Evolutionary conservation across 2,113 vertebrate species (phyloP).

Genomic region (Ifrita kowaldi): DNA sequence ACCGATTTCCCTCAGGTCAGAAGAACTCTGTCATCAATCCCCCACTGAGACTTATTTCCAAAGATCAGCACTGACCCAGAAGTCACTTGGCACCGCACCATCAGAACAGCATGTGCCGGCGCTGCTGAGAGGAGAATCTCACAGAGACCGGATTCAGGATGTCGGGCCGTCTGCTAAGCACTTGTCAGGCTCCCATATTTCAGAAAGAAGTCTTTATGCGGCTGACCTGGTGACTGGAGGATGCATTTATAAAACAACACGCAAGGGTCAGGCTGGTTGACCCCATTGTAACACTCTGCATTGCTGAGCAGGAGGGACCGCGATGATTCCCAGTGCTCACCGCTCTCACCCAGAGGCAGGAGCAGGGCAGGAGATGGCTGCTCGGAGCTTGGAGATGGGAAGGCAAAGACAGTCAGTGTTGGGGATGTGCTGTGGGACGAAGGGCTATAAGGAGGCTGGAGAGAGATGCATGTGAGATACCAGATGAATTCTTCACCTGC

Average conservation of each 20-base stretch:
- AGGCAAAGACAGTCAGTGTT: background rate
- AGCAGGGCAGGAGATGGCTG: background rate
- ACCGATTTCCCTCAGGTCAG: conserved; percentile 61
- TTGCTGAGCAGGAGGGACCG: background rate
- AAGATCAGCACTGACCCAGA: conserved; percentile 70
- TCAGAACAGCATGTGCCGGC: conserved; percentile 48
- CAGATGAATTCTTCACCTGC: background rate
- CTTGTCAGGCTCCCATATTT: conserved; percentile 55
- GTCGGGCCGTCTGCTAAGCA: conserved; percentile 53
- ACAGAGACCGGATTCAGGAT: conserved; percentile 51
- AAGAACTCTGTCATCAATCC: conserved; percentile 64
- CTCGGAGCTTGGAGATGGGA: background rate
- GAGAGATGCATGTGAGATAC: background rate
- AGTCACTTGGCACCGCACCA: conserved; percentile 55
- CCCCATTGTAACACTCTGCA: rapidly evolving
- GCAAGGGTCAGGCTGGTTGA: background rate
- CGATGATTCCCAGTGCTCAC: background rate
- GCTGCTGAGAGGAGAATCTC: conserved; percentile 47
- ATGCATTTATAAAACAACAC: conserved; percentile 38
- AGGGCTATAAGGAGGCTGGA: background rate
- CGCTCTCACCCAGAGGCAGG: background rate
- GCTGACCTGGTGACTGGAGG: conserved; percentile 34
- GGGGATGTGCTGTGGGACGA: background rate
- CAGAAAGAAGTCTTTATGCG: background rate
- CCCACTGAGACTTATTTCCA: conserved; percentile 67